Conservation (phyloP, 2,797 vertebrate species). For the Falco cherrug region DNA sequence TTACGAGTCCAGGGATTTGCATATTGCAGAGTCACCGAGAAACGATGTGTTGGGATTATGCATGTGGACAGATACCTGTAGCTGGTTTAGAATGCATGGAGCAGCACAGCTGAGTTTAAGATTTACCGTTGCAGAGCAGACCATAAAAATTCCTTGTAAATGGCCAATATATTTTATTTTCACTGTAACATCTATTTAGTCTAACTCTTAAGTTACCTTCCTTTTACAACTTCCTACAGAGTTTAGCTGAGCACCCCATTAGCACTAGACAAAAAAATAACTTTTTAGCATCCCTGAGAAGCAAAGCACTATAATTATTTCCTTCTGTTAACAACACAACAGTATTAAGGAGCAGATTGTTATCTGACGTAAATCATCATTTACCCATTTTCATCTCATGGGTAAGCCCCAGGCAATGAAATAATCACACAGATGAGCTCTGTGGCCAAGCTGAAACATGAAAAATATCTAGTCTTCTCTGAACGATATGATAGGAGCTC, state of each 20-base stretch:
- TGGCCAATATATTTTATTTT: conserved; percentile 17
- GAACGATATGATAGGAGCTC: not conserved
- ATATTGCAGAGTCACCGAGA: not conserved
- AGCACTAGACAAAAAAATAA: not conserved
- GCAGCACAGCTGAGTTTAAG: not conserved
- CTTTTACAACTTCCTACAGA: conserved; percentile 23
- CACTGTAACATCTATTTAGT: not conserved
- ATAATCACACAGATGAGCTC: not conserved
- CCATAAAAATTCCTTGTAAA: conserved; percentile 3
- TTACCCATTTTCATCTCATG: conserved; percentile 8
- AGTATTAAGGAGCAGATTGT: conserved; percentile 6
- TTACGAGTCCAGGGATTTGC: not conserved
- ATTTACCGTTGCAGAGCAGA: not conserved
- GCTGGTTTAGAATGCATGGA: not conserved
- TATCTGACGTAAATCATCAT: conserved; percentile 45
- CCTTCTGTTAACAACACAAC: conserved; percentile 9
- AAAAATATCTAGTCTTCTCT: not conserved
- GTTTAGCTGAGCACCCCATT: conserved; percentile 3
- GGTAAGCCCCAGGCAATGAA: not conserved
- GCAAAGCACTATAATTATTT: not conserved
- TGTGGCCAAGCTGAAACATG: not conserved
- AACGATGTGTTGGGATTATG: not conserved
- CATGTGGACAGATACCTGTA: not conserved
- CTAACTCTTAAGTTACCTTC: conserved; percentile 9
- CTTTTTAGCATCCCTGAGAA: conserved; percentile 3